Base-by-base conservation (phyloP, 2,888 invertebrate genomes). In the Xiphydria camelus region DNA sequence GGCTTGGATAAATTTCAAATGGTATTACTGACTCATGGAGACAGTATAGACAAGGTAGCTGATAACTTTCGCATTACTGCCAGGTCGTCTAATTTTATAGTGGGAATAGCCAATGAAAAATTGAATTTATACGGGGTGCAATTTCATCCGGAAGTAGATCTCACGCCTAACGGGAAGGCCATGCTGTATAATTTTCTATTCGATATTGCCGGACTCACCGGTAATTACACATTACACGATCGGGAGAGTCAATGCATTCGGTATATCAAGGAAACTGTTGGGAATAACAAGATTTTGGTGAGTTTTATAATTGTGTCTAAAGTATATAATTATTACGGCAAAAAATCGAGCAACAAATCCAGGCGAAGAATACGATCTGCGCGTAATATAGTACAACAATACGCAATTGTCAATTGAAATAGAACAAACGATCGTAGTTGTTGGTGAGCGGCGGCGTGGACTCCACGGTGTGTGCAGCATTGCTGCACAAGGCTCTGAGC, bases 91-190 rank as follows among this genome's bases (percentile, higher is more conserved):
- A 85, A 87, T 57, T 84, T 92, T 71, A 83, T 93, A 58, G 88
- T 92, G 7, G 97, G 91, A 44, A 91, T 99, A 66, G 89, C 90
- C 66, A 92, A 93, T 79, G 95, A 96, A 69, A 89, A 90, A 71
- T 80, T 88, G 75, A 84, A 89, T 41, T 82, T 96, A 46, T 97
- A 94, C 71, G 99, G 98, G 19, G 90, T 99, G 51, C 99, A 99
- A 80, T 99, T 99, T 78, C 99, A 99, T 77, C 99, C 98, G 0
- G 98, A 99, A 82, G 94, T 99, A 57, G 97, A 98, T 75, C 84
- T 99, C 64, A 95, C 97, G 0, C 83, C 85, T 9, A 89, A 94
- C 71, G 97, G 97, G 49, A 87, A 87, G 76, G 82, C 85, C 67
- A 98, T 99, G 86, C 78, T 99, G 66, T 86, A 88, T 52, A 97